Evolutionary conservation across 2,888 invertebrate genomes (phyloP), one percentile per base, ranked within the genome.

Genomic region (Eupithecia dodoneata): DNA sequence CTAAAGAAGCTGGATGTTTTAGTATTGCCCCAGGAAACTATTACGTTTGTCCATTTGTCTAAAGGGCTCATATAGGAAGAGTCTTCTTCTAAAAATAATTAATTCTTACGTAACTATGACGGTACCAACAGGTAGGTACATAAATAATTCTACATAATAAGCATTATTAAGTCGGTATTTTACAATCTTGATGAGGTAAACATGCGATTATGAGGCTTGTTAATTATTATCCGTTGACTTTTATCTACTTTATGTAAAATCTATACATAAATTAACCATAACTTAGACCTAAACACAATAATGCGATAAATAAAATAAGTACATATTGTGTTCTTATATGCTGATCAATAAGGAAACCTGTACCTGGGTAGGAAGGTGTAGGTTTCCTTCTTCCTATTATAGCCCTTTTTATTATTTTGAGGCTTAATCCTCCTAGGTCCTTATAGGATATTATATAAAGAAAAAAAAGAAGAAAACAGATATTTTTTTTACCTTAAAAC

Each of bases 201-300:
- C 13, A 63, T 10, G 12, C 30, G 10, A 30, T 63, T 63, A 63
- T 30, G 30, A 30, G 30, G 63, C 18, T 63, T 63, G 18, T 63
- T 63, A 63, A 63, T 30, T 30, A 63, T 30, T 63, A 63, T 30
- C 63, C 63, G 30, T 12, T 18, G 63, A 63, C 63, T 63, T 63
- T 63, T 59, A 59, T 59, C 59, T 59, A 9, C 59, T 18, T 18
- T 70, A 65, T 49, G 47, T 47, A 63, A 70, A 63, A 63, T 63
- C 10, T 59, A 59, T 59, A 9, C 18, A 59, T 59, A 59, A 59
- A 59, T 18, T 59, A 59, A 59, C 55, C 9, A 55, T 55, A 55
- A 55, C 55, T 55, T n/a, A 55, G 7, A 55, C 7, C 55, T 59
- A 30, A 30, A 30, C 63, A 63, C 30, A 30, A 63, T 30, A 12